A percentile compares a stretch with the other conserved stretches of the same genome.
Evolutionary conservation across 2,888 invertebrate genomes (phyloP).

Genomic region (Brassicogethes aeneus): DNA sequence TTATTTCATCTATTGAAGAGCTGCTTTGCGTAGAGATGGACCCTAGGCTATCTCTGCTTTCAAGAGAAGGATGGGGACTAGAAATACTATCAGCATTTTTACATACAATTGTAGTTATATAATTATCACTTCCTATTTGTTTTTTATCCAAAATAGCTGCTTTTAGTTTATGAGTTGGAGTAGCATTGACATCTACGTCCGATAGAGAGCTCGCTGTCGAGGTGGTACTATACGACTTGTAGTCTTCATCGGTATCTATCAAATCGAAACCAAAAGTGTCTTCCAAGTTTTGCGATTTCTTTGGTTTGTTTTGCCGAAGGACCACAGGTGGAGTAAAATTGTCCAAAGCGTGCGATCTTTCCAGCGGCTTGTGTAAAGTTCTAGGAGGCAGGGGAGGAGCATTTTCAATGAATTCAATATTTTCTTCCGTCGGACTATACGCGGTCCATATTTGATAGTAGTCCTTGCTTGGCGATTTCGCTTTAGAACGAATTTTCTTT

Average conservation of each 20-base stretch:
- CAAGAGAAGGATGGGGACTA: constrained; percentile 34
- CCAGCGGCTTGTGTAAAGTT: constrained; percentile 64
- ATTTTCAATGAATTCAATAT: constrained; percentile 45
- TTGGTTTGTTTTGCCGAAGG: constrained; percentile 58
- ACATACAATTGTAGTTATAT: constrained; percentile 57
- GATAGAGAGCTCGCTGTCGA: constrained; percentile 21
- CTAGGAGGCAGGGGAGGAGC: constrained; percentile 67
- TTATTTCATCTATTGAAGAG: constrained; percentile 19
- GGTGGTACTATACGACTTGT: constrained; percentile 26
- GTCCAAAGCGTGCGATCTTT: constrained; percentile 42
- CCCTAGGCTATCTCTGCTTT: constrained; percentile 35
- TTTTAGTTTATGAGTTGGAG: constrained; percentile 24
- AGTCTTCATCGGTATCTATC: constrained; percentile 70
- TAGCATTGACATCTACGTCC: constrained; percentile 19
- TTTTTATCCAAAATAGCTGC: constrained; percentile 48
- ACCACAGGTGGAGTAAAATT: constrained; percentile 53
- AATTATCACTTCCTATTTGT: constrained; percentile 63
- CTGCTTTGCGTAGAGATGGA: constrained; percentile 32
- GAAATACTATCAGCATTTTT: constrained; percentile 34
- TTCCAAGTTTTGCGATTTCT: constrained; percentile 54
- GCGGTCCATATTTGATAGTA: constrained; percentile 64
- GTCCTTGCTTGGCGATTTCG: constrained; percentile 51
- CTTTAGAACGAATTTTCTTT: constrained; percentile 52
- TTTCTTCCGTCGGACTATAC: constrained; percentile 40
- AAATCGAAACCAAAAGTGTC: constrained; percentile 79